These are phyloP conservation scores for Chitala chitala DNA, from an alignment of 2,113 vertebrate genomes.

Conservation along the genomic window DNA sequence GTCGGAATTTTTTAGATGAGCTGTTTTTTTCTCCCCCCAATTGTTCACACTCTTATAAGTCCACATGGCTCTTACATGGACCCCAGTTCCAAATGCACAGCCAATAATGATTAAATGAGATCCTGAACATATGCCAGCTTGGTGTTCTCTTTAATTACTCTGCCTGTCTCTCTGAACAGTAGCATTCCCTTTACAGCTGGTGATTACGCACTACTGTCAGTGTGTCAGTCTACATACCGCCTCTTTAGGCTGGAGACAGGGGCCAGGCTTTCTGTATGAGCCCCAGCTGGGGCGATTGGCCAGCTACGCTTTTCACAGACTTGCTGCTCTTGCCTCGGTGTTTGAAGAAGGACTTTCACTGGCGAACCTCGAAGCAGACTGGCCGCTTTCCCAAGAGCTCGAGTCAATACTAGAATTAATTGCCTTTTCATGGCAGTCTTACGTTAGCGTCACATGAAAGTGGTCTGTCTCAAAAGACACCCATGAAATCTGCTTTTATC, in stretches of 20 bases:
- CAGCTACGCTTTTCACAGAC: not conserved
- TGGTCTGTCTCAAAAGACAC: not conserved
- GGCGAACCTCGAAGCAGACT: not conserved
- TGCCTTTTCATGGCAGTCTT: not conserved
- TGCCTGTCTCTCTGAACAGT: not conserved
- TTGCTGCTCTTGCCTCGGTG: not conserved
- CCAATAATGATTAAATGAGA: not conserved
- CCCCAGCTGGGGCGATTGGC: not conserved
- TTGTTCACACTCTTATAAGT: too few species aligned
- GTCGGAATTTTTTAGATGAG: too few species aligned
- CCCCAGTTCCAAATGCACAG: not conserved
- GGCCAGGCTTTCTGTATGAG: not conserved
- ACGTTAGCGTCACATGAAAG: not conserved
- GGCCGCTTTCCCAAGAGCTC: not conserved
- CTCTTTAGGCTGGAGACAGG: not conserved
- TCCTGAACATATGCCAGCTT: too few species aligned
- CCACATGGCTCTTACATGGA: not conserved
- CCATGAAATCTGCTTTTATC: not conserved
- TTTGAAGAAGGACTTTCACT: not conserved
- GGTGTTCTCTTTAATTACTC: not conserved
- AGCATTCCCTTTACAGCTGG: not conserved
- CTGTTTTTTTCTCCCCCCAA: too few species aligned
- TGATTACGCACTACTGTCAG: not conserved
- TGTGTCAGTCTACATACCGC: not conserved
- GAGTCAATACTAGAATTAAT: conserved; percentile 19